A percentile compares a stretch with the other conserved stretches of the same genome.
These are phyloP conservation scores for Drosophila pandora DNA, from an alignment of 1,140 invertebrate genomes.

Conservation along the genomic window DNA sequence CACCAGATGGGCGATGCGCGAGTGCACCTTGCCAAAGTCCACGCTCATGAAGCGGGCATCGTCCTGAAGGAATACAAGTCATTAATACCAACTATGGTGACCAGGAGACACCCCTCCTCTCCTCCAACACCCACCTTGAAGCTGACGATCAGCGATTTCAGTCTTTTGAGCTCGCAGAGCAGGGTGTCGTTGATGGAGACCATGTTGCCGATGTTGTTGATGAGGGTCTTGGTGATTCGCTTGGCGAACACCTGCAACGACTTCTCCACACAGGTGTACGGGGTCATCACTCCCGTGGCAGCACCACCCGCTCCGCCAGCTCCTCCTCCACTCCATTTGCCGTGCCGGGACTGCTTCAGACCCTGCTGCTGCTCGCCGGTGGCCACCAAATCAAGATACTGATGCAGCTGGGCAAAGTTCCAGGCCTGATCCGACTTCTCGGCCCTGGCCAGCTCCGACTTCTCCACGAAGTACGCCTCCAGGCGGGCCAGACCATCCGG, in stretches of 20 bases:
- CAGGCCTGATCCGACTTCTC: constrained; percentile 24
- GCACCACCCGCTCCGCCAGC: background rate
- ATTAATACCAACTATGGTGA: too few relatives aligned
- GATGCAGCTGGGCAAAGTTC: constrained; percentile 36
- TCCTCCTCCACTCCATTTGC: background rate
- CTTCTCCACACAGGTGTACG: constrained; percentile 87
- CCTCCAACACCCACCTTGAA: constrained; percentile 84
- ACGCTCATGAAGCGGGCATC: constrained; percentile 86
- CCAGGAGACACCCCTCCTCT: too few relatives aligned
- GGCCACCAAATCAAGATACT: constrained; percentile 46
- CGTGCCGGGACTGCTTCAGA: background rate
- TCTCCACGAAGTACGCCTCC: constrained; percentile 89
- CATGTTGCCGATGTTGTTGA: constrained; percentile 77
- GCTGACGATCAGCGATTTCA: constrained; percentile 87
- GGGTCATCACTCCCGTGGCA: constrained; percentile 63
- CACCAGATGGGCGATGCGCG: constrained; percentile 86
- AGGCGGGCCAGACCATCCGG: constrained; percentile 89
- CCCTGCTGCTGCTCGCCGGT: constrained; percentile 5
- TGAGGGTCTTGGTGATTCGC: constrained; percentile 85
- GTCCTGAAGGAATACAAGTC: constrained; percentile 53
- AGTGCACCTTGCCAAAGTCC: constrained; percentile 87
- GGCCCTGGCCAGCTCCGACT: constrained; percentile 33
- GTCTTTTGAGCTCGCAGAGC: constrained; percentile 87
- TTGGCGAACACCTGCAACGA: constrained; percentile 88
- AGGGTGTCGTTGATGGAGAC: constrained; percentile 83